Evolutionary conservation across 2,888 invertebrate genomes (phyloP), one percentile per base, ranked within the genome.

Genomic region (Melanostoma mellinum): DNA sequence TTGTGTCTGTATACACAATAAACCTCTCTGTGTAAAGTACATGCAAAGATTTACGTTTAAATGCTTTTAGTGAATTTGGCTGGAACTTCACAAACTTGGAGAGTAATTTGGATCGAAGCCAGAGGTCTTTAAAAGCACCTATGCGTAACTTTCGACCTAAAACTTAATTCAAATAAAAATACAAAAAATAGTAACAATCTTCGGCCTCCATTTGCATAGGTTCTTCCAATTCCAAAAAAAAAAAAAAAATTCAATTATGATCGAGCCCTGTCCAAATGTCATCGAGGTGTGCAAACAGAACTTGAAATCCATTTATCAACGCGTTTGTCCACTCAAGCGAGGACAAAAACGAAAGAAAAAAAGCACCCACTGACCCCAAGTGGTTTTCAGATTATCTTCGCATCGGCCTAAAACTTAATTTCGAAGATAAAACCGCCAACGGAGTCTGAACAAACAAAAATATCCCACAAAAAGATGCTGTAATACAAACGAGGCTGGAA

Each of bases 51-150:
- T 82, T 82, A 82, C 81, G 81, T 77, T 73, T 67, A 73, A 82
- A 82, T 82, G 81, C 81, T 82, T 82, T 82, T 82, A 82, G 77
- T 50, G 55, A 50, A 76, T 67, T 82, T 82, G 81, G 81, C 81
- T 76, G 53, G 48, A 10, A 55, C 55, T 67, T 61, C 50, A 72
- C 60, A 68, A 65, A 77, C 61, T 68, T 72, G 52, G 30, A 46
- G 20, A 78, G 36, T 69, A 78, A 74, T 78, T 84, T 84, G 82
- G 82, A 73, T 44, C 36, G 30, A 55, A 42, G 63, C 82, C 82
- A 84, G 73, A 84, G 73, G 48, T 65, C 61, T 69, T 73, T 69
- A 78, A 82, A 78, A 74, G 82, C 78, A 84, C 73, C 68, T 84
- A 73, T 84, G 82, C 82, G 82, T 77, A 82, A 61, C 61, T 82